Evolutionary conservation across 2,113 vertebrate genomes (phyloP).

Genomic region (Rhinopomastus cyanomelas): DNA sequence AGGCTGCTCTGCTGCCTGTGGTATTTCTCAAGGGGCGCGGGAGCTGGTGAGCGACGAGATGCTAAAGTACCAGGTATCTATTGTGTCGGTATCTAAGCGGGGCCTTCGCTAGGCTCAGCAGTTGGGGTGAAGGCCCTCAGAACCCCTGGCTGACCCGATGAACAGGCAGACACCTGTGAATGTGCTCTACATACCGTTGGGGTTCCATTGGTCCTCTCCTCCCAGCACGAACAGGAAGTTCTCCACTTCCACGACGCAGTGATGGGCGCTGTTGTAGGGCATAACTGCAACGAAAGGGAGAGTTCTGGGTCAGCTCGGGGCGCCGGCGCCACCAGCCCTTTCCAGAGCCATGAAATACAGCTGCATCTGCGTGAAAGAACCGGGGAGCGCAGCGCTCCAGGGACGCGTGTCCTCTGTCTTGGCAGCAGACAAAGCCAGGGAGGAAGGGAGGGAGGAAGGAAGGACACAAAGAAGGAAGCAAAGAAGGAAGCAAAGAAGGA

Average conservation of each 20-base stretch:
- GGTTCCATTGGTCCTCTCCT: slow-evolving; percentile 99
- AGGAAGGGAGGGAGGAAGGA: no score
- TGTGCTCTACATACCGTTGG: slow-evolving; percentile 83
- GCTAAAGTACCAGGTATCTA: slow-evolving; percentile 42
- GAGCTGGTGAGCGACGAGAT: slow-evolving; percentile 37
- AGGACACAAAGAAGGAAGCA: no score
- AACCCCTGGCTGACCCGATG: not conserved
- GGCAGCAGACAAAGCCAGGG: slow-evolving; percentile 2
- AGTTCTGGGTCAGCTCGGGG: slow-evolving; percentile 41
- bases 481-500: no score
- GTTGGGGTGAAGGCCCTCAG: slow-evolving; percentile 11
- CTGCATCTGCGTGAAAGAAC: not conserved
- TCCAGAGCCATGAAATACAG: not conserved
- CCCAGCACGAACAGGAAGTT: slow-evolving; percentile 97
- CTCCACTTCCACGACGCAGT: slow-evolving; percentile 98
- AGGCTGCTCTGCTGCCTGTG: slow-evolving; percentile 49
- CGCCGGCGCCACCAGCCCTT: not conserved
- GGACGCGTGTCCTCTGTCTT: not conserved
- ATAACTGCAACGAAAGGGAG: slow-evolving; percentile 86
- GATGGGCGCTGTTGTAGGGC: slow-evolving; percentile 99
- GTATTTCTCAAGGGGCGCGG: slow-evolving; percentile 61
- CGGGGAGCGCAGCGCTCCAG: not conserved
- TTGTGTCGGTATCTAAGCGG: slow-evolving; percentile 4
- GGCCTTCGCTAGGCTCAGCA: slow-evolving; percentile 15
- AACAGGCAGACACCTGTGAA: not conserved